Base-by-base conservation (phyloP, 2,888 invertebrate species). In the Scotopteryx bipunctaria region DNA sequence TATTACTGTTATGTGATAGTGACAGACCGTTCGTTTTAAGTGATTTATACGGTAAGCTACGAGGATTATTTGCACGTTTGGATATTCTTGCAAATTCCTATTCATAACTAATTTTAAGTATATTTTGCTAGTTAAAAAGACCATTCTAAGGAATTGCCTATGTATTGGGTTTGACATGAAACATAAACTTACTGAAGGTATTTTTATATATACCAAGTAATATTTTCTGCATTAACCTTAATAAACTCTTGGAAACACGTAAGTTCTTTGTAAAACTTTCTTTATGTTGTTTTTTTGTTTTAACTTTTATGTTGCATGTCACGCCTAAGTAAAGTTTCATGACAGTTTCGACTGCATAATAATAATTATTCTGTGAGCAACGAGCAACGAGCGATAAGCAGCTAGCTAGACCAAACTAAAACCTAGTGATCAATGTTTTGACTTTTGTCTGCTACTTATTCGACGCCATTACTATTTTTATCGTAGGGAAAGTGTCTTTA, bases 11-110 rank as follows among this genome's bases (percentile, higher is more conserved):
- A 75, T 75, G 81, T 80, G 80, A 79, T 78, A 77, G 67, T 76
- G 75, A 76, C 73, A 67, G 61, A 74, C 68, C 73, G 64, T 71
- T 71, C 71, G 63, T 70, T 71, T 64, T 72, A 73, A 82, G 81
- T 79, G 79, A 76, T 67, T 75, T 73, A 70, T 72, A 73, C 73
- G 67, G 66, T 77, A 78, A 72, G 77, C 76, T 77, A 75, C 69
- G 73, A 70, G 70, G 67, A 79, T 83, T 69, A 78, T 86, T 88
- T 84, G 87, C 87, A 86, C 86, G 82, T 87, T 85, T 86, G 79
- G 73, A 78, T 77, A 78, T 72, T 80, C 74, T 76, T 66, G 79
- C 81, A 78, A 78, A 69, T 74, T 79, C 70, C 69, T 78, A 76
- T 68, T 76, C 66, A 71, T 76, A 73, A 69, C 55, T 71, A 72